phyloP scores from a whole-genome alignment of 2,113 vertebrate genomes.

The Pao palembangensis region DNA sequence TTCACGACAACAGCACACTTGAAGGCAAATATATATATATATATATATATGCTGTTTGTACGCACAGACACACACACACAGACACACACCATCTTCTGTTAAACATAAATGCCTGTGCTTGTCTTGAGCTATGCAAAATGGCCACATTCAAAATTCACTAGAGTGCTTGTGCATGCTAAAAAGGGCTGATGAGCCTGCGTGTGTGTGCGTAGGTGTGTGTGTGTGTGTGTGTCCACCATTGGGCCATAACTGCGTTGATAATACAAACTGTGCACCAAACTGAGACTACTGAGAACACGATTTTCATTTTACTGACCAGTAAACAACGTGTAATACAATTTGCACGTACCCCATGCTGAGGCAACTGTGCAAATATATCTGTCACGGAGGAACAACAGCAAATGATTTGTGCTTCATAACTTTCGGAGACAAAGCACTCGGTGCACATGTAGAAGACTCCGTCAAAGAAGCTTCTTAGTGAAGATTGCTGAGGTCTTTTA shows the following conservation, averaged over 20 bases:
- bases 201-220: not conserved
- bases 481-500: slow-evolving; percentile 58
- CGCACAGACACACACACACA: slow-evolving; percentile 2
- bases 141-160: slow-evolving; percentile 37
- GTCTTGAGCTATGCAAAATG: slow-evolving; percentile 59
- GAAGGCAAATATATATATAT: slow-evolving; percentile 25
- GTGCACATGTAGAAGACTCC: slow-evolving; percentile 40
- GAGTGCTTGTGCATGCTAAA: slow-evolving; percentile 52
- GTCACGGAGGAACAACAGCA: slow-evolving; percentile 30
- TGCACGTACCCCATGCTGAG: slow-evolving; percentile 13
- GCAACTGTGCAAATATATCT: slow-evolving; percentile 29
- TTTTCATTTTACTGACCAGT: slow-evolving; percentile 32
- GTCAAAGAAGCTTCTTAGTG: slow-evolving; percentile 62
- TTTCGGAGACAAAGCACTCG: slow-evolving; percentile 56
- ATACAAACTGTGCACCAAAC: slow-evolving; percentile 13
- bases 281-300: slow-evolving; percentile 14
- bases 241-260: slow-evolving; percentile 17
- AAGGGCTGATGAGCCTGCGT: slow-evolving; percentile 32
- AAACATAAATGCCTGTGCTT: slow-evolving; percentile 29
- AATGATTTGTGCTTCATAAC: slow-evolving; percentile 43
- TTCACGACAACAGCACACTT: slow-evolving; percentile 45
- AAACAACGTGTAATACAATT: slow-evolving; percentile 29
- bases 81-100: slow-evolving; percentile 26
- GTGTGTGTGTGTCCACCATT: slow-evolving; percentile 22
- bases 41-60: slow-evolving; percentile 9